Evolutionary conservation across 1,140 invertebrate genomes (phyloP).

Genomic region (Aleiodes sp.): DNA sequence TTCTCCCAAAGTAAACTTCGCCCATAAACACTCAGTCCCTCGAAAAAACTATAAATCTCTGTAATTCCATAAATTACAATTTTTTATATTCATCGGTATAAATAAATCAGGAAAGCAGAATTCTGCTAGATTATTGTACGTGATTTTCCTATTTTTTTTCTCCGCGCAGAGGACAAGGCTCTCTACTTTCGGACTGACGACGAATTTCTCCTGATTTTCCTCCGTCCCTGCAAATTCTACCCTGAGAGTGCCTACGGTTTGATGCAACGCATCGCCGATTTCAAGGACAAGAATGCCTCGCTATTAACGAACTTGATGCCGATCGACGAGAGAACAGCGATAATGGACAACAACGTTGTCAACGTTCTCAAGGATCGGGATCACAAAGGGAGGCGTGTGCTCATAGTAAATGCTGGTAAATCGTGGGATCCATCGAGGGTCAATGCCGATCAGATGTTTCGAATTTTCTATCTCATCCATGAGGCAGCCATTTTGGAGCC

Average conservation of each 20-base stretch:
- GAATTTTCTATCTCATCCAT: slow-evolving; percentile 82
- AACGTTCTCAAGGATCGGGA: slow-evolving; percentile 78
- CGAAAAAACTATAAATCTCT: too few species aligned
- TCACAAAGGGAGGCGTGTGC: slow-evolving; percentile 72
- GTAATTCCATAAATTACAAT: neutral
- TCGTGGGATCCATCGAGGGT: slow-evolving; percentile 79
- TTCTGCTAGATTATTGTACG: neutral
- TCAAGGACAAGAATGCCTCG: slow-evolving; percentile 74
- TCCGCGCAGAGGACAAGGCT: slow-evolving; percentile 66
- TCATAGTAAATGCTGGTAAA: slow-evolving; percentile 71
- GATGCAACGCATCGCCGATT: slow-evolving; percentile 79
- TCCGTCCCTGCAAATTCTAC: slow-evolving; percentile 83
- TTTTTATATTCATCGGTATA: neutral
- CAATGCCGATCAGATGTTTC: slow-evolving; percentile 77
- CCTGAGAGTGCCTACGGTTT: slow-evolving; percentile 78
- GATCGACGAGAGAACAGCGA: slow-evolving; percentile 71
- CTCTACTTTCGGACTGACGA: slow-evolving; percentile 76
- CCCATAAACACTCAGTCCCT: too few species aligned
- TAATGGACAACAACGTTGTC: slow-evolving; percentile 75
- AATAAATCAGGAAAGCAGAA: neutral
- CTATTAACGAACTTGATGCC: slow-evolving; percentile 73
- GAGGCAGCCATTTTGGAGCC: slow-evolving; percentile 77
- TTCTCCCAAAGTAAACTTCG: too few species aligned
- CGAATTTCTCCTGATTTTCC: slow-evolving; percentile 77
- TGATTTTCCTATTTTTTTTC: slow-evolving; percentile 58